Percentiles rank a stretch among this genome's conserved stretches.
Evolutionary conservation across 1,140 invertebrate genomes (phyloP).

Genomic region (Drosophila sucinea): DNA sequence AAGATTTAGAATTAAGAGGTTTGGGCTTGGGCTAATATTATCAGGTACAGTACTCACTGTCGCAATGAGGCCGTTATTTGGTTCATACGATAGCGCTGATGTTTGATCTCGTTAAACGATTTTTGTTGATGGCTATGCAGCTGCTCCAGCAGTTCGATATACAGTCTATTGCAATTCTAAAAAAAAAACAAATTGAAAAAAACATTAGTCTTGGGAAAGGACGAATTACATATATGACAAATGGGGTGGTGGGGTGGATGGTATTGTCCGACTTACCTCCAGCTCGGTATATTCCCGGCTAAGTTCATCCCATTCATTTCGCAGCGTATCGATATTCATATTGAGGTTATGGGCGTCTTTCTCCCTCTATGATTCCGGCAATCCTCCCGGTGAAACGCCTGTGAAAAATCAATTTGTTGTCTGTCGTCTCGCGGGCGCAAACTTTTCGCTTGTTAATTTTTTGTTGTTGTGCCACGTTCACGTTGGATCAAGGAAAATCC

Average conservation of each 20-base stretch:
- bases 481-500: not conserved
- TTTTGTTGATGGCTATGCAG: slow-evolving; percentile 92
- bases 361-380: slow-evolving; percentile 11
- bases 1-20: too few species aligned
- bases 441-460: not conserved
- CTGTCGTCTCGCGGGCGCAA: slow-evolving; percentile 12
- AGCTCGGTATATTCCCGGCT: slow-evolving; percentile 86
- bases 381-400: slow-evolving; percentile 24
- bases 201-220: too few species aligned
- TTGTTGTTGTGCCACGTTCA: slow-evolving; percentile 11
- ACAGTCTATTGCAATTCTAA: slow-evolving; percentile 90
- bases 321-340: slow-evolving; percentile 73
- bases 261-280: slow-evolving; percentile 84
- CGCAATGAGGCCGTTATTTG: slow-evolving; percentile 91
- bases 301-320: slow-evolving; percentile 88
- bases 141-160: slow-evolving; percentile 92
- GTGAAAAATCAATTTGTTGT: slow-evolving; percentile 73
- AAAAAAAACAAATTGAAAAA: too few species aligned
- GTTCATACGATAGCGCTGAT: slow-evolving; percentile 94
- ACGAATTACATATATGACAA: slow-evolving; percentile 26
- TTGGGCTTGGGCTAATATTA: too few species aligned
- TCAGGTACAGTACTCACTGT: slow-evolving; percentile 85
- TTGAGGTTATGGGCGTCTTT: slow-evolving; percentile 46
- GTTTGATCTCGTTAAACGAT: slow-evolving; percentile 93
- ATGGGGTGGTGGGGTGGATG: not conserved